A percentile compares a stretch with the other conserved stretches of the same genome.
Evolutionary conservation across 1,140 invertebrate species (phyloP).

Genomic region (Heliconius hermathena): DNA sequence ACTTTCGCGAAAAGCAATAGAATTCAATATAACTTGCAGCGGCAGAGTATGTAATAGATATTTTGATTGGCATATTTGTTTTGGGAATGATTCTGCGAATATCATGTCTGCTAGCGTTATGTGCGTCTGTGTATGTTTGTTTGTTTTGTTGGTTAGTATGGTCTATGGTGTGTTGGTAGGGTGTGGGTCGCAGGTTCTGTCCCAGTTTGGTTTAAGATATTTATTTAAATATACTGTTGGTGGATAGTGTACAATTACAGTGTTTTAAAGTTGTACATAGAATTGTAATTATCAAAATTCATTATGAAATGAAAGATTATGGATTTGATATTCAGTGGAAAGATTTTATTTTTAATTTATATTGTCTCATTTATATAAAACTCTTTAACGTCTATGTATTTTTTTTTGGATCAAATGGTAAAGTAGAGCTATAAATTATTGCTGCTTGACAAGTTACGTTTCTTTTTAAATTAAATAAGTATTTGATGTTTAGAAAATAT

Average conservation of each 20-base stretch:
- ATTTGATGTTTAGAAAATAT: background rate
- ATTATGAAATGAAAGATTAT: no score
- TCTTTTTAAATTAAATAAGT: background rate
- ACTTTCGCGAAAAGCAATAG: background rate
- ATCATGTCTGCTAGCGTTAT: background rate
- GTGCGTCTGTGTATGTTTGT: background rate
- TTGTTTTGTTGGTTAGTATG: background rate
- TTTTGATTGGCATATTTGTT: slow-evolving; percentile 11
- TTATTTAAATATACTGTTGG: background rate
- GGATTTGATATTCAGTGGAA: no score
- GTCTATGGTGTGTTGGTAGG: background rate
- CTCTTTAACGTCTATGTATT: no score
- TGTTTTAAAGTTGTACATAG: no score
- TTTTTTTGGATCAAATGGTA: no score
- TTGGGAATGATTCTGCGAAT: background rate
- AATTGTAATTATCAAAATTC: no score
- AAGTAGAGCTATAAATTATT: no score
- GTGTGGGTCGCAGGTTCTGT: background rate
- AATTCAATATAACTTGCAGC: background rate
- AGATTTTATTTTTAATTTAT: no score
- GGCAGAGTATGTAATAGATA: background rate
- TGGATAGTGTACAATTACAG: no score
- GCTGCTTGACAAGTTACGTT: background rate
- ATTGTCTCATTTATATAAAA: no score
- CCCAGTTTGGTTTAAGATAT: background rate